Evolutionary conservation across 1,140 invertebrate species (phyloP).

Genomic region (Choristoneura fumiferana): DNA sequence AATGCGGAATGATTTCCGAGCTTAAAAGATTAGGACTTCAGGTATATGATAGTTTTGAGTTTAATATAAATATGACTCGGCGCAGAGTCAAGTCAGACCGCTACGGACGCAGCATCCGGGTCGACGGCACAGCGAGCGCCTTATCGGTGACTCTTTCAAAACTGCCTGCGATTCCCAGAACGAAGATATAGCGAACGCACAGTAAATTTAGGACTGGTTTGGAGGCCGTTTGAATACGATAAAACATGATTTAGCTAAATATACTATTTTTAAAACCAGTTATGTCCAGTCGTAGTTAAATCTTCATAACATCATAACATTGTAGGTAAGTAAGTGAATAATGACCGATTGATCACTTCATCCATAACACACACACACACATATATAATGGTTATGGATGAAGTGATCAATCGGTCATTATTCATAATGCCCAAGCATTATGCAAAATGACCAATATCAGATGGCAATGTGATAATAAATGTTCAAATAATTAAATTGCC

Average conservation of each 20-base stretch:
- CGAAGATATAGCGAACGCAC: conserved; percentile 26
- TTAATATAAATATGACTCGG: not conserved
- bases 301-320: not conserved
- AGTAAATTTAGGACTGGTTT: conserved; percentile 34
- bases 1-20: no score
- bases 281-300: not conserved
- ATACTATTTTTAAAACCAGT: conserved; percentile 12
- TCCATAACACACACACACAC: no score
- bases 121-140: conserved; percentile 40
- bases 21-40: no score
- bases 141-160: conserved; percentile 45
- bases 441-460: no score
- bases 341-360: no score
- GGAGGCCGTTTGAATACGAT: conserved; percentile 31
- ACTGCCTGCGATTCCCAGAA: conserved; percentile 41
- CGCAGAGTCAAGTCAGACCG: conserved; percentile 37
- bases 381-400: no score
- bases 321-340: no score
- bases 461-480: no score
- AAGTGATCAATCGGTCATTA: no score
- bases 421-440: no score
- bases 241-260: conserved; percentile 5
- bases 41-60: no score
- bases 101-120: conserved; percentile 56
- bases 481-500: no score